Evolutionary conservation across 2,113 vertebrate species (phyloP).

Genomic region (Sander lucioperca): DNA sequence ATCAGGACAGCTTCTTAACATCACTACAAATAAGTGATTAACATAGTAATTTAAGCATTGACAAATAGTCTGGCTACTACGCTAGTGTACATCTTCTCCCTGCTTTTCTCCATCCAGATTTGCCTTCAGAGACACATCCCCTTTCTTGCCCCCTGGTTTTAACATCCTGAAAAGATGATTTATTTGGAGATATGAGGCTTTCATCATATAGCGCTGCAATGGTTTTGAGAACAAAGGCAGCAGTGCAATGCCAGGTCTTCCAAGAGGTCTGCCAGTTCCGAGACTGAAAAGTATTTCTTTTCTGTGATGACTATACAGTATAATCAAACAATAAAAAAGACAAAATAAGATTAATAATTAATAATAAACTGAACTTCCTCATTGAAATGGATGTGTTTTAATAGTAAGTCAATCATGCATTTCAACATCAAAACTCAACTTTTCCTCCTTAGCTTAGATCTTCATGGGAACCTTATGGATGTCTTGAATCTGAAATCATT

Average conservation of each 20-base stretch:
- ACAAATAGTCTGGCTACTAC: not conserved
- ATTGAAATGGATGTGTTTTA: conserved; percentile 20
- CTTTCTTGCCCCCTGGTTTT: conserved; percentile 13
- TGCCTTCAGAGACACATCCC: conserved; percentile 45
- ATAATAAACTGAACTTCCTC: not conserved
- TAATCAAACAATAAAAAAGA: conserved; percentile 38
- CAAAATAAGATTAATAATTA: too few species aligned
- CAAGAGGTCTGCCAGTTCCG: conserved; percentile 44
- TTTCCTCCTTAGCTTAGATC: conserved; percentile 17
- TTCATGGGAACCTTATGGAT: not conserved
- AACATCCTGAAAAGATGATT: conserved; percentile 32
- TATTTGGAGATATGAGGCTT: conserved; percentile 54
- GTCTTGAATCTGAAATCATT: not conserved
- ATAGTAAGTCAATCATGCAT: conserved; percentile 12
- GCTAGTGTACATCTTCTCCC: not conserved
- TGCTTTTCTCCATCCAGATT: not conserved
- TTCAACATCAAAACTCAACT: conserved; percentile 17
- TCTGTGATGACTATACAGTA: conserved; percentile 39
- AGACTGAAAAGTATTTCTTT: conserved; percentile 1
- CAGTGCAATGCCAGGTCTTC: conserved; percentile 37
- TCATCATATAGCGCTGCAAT: conserved; percentile 23
- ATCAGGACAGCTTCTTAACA: too few species aligned
- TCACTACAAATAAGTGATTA: not conserved
- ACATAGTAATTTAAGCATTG: not conserved
- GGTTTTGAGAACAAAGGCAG: conserved; percentile 54